Percentiles rank a stretch among this genome's conserved stretches.
These are phyloP conservation scores for Standfussiana lucernea DNA, from an alignment of 2,888 invertebrate species.

Conservation along the genomic window DNA sequence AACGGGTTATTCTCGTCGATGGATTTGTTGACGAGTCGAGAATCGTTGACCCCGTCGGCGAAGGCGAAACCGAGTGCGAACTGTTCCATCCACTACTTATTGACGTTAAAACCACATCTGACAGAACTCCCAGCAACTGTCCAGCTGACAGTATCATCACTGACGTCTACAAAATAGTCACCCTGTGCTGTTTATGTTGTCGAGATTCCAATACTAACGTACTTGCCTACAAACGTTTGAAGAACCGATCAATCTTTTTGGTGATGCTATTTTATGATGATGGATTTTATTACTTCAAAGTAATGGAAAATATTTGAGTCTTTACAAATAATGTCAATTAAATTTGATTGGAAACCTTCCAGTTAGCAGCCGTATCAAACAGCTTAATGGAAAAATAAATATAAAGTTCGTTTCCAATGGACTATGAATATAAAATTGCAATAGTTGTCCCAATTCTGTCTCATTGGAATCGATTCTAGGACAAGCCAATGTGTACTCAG, in stretches of 20 bases:
- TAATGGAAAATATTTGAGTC: constrained; percentile 8
- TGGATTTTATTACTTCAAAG: constrained; percentile 15
- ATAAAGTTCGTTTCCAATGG: constrained; percentile 41
- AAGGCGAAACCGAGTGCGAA: constrained; percentile 84
- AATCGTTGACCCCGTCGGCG: constrained; percentile 87
- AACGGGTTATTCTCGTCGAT: constrained; percentile 90
- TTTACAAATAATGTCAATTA: neutral
- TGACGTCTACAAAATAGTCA: constrained; percentile 12
- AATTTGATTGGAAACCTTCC: constrained; percentile 13
- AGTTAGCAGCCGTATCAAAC: constrained; percentile 12
- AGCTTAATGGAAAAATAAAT: constrained; percentile 30
- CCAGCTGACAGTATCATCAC: constrained; percentile 13
- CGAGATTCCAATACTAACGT: constrained; percentile 4
- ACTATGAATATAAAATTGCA: constrained; percentile 52
- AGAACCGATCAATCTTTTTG: neutral
- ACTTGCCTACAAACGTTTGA: constrained; percentile 10
- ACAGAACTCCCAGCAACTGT: constrained; percentile 47
- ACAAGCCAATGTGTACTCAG: constrained; percentile 48
- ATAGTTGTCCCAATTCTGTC: constrained; percentile 56
- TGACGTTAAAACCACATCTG: constrained; percentile 55
- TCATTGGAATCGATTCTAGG: constrained; percentile 48
- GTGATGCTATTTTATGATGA: constrained; percentile 7
- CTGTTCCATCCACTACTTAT: constrained; percentile 75
- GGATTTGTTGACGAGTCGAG: constrained; percentile 89
- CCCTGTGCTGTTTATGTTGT: constrained; percentile 8